Base-by-base conservation (phyloP, 1,140 invertebrate species). In the Coenobita brevimanus region DNA sequence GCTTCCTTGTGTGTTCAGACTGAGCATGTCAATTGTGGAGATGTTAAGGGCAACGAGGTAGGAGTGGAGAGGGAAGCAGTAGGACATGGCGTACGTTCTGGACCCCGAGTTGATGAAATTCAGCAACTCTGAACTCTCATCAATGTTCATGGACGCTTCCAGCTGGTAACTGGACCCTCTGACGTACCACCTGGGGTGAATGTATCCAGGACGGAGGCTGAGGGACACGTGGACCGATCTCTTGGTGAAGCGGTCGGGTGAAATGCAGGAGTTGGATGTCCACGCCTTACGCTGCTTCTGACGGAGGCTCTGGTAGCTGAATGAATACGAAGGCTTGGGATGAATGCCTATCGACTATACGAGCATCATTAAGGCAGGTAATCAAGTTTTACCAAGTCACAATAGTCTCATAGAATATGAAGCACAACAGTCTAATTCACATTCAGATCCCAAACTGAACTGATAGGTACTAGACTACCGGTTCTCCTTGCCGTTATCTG, bases 21-120 rank as follows among this genome's bases (percentile, higher is more conserved):
- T 95, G 80, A 97, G 93, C 91, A 96, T 95, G 93, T 96, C 95
- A 62, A 96, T 93, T 43, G 92, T 93, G 21, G 94, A 94, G 60
- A 94, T 93, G 91, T 96, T 96, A 88, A 96, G 95, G 38, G 96
- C 96, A 82, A 96, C 93, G 91, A 97, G 92, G 80, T 97, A 93
- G 27, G 96, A 96, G 91, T 95, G 96, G 75, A 97, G 93, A 88
- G 97, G 96, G 92, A 97, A 96, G 92, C 96, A 97, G 91, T 96
- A 95, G 73, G 97, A 95, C 50, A 50, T 13, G 0, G 36, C 15
- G 27, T 54, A 89, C 1, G 36, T 38, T 8, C 69, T 30, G 0
- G 30, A 17, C 8, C n/a, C 71, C 1, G 79, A 57, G 13, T 57
- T 69, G 0, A 73, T 10, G 10, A 54, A 57, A 27, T 30, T 24